Base-by-base conservation (phyloP, 2,797 vertebrate species). In the Acanthurus leucopareius region DNA sequence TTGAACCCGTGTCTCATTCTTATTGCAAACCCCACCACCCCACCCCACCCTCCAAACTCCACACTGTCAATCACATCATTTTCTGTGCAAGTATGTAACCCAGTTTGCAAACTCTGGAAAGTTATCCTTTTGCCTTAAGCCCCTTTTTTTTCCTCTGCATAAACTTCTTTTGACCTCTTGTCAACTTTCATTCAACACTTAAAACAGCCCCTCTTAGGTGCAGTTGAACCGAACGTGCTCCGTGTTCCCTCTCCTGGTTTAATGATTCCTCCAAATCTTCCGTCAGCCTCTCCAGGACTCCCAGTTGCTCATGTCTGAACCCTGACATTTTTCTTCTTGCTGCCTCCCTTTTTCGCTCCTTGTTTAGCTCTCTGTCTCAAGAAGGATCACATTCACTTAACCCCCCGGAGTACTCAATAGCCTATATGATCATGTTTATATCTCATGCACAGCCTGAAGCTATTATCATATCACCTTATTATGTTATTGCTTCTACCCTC, bases 1-100 rank as follows among this genome's bases (percentile, higher is more conserved):
- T 90, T 89, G 86, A 90, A 92, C 87, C 86, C 59, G 75, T 47
- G 63, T 60, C 71, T 87, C 90, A 83, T 86, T 88, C 82, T 76
- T 70, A 5, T 14, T 2, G 13, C 69, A 8, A 67, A 73, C 69
- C 53, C 74, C 47, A 0, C 53, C 77, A 57, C 58, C 66, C 42
- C 7, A 44, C 42, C 42, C 42, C 13, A 44, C 42, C 42, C 42
- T 13, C 42, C 7, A 7, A 7, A 44, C 42, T 13, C 42, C 79
- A 62, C 7, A 35, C 86, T 78, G 86, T 90, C 88, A 88, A 73
- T 90, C 88, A 88, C 17, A 20, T 44, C 17, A 11, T 51, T 79
- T 70, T 79, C 59, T 42, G 56, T 71, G 72, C 68, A 69, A 56
- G 60, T 57, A n/a, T 51, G 3, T 63, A 54, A 80, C 77, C 73